Evolutionary conservation across 1,140 invertebrate species (phyloP).

Genomic region (Meteorus sp.): DNA sequence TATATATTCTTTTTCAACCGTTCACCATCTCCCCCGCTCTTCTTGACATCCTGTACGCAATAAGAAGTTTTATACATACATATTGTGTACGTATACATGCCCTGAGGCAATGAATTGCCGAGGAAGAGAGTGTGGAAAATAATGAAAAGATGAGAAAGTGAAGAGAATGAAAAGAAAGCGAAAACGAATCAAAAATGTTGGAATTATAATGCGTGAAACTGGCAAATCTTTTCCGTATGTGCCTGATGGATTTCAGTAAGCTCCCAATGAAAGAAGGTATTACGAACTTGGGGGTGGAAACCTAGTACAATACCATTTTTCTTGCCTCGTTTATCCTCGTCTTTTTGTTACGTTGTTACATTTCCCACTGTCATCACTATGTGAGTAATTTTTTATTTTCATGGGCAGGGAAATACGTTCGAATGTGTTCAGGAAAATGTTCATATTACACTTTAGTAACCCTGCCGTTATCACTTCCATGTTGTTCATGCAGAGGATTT

Average conservation of each 20-base stretch:
- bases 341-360: no score
- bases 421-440: no score
- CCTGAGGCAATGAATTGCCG: neutral
- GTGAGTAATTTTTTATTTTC: no score
- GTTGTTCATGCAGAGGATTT: no score
- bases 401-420: no score
- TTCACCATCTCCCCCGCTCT: no score
- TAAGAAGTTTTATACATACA: no score
- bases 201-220: slow-evolving; percentile 38
- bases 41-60: slow-evolving; percentile 7
- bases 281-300: slow-evolving; percentile 32
- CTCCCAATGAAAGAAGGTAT: slow-evolving; percentile 36
- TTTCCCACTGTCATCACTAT: neutral
- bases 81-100: no score
- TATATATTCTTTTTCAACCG: no score
- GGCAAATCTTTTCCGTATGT: slow-evolving; percentile 33
- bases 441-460: no score
- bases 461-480: no score
- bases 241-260: slow-evolving; percentile 33
- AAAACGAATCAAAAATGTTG: slow-evolving; percentile 30
- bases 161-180: no score
- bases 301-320: neutral
- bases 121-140: slow-evolving; percentile 10
- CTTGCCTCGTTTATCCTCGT: neutral
- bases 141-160: slow-evolving; percentile 19